These are phyloP conservation scores for Genyomyrus donnyi DNA, from an alignment of 2,113 vertebrate genomes.

Conservation along the genomic window DNA sequence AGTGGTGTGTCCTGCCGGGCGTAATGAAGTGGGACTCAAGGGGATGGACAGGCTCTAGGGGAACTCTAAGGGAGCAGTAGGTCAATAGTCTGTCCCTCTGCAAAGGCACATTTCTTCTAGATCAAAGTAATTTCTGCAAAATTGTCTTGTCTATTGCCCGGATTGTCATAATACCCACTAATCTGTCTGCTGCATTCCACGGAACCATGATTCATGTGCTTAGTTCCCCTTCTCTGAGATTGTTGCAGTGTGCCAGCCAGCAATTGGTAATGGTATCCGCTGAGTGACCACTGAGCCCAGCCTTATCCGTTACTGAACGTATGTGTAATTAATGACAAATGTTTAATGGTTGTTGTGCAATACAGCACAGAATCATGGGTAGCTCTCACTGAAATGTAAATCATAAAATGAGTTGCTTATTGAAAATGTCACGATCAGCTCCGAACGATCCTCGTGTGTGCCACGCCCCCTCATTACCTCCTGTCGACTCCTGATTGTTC, in stretches of 20 bases:
- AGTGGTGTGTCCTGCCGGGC: background rate
- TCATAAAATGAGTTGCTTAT: background rate
- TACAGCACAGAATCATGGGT: background rate
- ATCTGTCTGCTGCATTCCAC: background rate
- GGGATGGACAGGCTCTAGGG: background rate
- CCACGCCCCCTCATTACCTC: too few relatives aligned
- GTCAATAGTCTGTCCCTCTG: background rate
- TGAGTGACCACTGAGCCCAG: background rate
- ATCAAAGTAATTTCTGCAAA: background rate
- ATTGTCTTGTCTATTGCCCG: constrained; percentile 7
- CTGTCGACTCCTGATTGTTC: too few relatives aligned
- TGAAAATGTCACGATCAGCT: too few relatives aligned
- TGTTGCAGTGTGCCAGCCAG: background rate
- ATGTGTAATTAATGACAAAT: constrained; percentile 17
- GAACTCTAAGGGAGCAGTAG: background rate
- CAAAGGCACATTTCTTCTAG: background rate
- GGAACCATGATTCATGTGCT: background rate
- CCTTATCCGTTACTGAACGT: background rate
- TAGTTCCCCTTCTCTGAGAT: background rate
- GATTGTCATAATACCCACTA: background rate
- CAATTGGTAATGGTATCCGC: background rate
- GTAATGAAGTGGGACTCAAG: background rate
- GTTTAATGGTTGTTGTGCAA: background rate
- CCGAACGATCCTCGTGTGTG: too few relatives aligned
- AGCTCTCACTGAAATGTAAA: background rate